A percentile compares a stretch with the other conserved stretches of the same genome.
Evolutionary conservation across 2,113 vertebrate genomes (phyloP).

Genomic region (Sinocyclocheilus anshuiensis): DNA sequence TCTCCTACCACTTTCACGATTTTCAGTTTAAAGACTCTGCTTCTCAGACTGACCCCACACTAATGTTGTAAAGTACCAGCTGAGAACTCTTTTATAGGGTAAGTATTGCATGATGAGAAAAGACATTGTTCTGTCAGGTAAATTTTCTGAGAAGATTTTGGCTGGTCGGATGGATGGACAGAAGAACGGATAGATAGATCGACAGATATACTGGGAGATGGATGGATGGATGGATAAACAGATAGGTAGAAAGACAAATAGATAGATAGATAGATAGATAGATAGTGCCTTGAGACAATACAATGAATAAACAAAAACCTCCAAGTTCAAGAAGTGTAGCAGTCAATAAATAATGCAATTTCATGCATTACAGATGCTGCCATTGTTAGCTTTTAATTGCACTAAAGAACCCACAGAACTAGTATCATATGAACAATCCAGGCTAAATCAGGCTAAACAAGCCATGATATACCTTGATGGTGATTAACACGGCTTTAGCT

Average conservation of each 20-base stretch:
- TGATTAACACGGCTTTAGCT: constrained; percentile 30
- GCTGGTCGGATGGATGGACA: too few species aligned
- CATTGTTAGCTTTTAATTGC: constrained; percentile 31
- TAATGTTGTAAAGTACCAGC: neutral
- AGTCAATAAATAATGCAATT: neutral
- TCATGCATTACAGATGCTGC: neutral
- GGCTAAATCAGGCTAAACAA: constrained; percentile 28
- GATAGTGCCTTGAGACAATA: neutral
- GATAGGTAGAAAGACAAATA: too few species aligned
- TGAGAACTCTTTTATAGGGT: neutral
- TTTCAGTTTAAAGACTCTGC: constrained; percentile 22
- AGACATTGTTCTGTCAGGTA: neutral
- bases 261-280: neutral
- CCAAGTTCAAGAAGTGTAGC: neutral
- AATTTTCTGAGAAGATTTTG: too few species aligned
- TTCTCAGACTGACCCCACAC: neutral
- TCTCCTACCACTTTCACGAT: constrained; percentile 28
- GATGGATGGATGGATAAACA: too few species aligned
- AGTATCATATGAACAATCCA: constrained; percentile 31
- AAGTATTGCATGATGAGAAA: neutral
- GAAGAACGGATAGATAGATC: too few species aligned
- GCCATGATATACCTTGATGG: constrained; percentile 17
- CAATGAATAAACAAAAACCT: neutral
- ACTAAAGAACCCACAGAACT: constrained; percentile 15
- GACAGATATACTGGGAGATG: too few species aligned